A percentile compares a stretch with the other conserved stretches of the same genome.
Conservation (phyloP, 2,797 vertebrate species). For the Trachops cirrhosus region DNA sequence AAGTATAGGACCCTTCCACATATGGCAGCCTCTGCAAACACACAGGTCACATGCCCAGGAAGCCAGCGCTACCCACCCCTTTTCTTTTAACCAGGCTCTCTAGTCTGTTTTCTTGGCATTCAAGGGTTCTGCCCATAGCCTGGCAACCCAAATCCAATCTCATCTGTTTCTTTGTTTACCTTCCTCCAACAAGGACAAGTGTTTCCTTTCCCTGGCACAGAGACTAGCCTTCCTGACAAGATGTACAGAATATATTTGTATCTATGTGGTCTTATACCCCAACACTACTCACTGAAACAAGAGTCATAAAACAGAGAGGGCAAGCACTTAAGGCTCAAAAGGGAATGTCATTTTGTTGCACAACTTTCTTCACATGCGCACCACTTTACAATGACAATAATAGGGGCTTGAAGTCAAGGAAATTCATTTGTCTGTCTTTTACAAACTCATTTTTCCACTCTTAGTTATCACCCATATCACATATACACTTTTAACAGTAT, state of each 20-base stretch:
- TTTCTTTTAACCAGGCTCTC: not conserved
- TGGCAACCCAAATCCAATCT: not conserved
- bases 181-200: not conserved
- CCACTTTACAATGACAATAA: not conserved
- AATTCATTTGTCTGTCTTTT: conserved; percentile 25
- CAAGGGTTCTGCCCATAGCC: not conserved
- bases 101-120: not conserved
- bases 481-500: not conserved
- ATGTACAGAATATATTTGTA: not conserved
- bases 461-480: not conserved
- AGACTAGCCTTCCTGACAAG: not conserved
- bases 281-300: not conserved
- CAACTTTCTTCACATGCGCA: not conserved
- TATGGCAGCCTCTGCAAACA: not conserved
- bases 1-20: not conserved
- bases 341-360: not conserved
- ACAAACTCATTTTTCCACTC: not conserved
- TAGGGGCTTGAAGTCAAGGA: not conserved
- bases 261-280: not conserved
- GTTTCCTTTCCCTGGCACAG: not conserved
- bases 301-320: not conserved
- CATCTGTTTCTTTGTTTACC: not conserved
- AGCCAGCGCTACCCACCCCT: not conserved
- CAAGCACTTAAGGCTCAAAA: not conserved
- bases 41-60: not conserved